These are phyloP conservation scores for Acleris literana DNA, from an alignment of 2,888 invertebrate species.

Conservation along the genomic window DNA sequence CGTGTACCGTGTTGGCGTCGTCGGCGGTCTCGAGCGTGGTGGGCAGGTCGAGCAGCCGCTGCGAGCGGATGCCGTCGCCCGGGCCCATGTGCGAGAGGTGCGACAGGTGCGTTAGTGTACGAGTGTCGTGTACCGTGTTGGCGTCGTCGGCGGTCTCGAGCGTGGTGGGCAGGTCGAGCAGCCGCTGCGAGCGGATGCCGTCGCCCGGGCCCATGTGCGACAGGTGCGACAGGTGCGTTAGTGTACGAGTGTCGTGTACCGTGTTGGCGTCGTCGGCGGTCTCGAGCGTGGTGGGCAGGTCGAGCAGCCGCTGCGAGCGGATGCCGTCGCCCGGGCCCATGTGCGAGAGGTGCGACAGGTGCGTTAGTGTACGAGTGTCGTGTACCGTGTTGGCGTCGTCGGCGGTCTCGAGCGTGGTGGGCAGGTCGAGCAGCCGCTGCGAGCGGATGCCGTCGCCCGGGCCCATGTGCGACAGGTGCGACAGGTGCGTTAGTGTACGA, in stretches of 20 bases:
- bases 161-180: slow-evolving; percentile 95
- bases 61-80: slow-evolving; percentile 96
- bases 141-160: slow-evolving; percentile 68
- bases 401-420: slow-evolving; percentile 86
- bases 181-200: slow-evolving; percentile 94
- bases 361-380: no score
- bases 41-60: slow-evolving; percentile 94
- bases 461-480: slow-evolving; percentile 99
- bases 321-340: slow-evolving; percentile 99
- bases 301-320: slow-evolving; percentile 94
- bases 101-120: no score
- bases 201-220: slow-evolving; percentile 99
- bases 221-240: no score
- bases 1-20: slow-evolving; percentile 40
- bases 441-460: slow-evolving; percentile 97
- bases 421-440: slow-evolving; percentile 94
- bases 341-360: slow-evolving; percentile 98
- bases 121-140: no score
- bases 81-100: slow-evolving; percentile 99
- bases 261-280: slow-evolving; percentile 59
- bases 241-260: no score
- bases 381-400: slow-evolving; percentile 48
- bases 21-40: slow-evolving; percentile 85
- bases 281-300: slow-evolving; percentile 90
- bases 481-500: no score